Conservation (phyloP, 1,140 invertebrate species). For the Gryon sp. region DNA sequence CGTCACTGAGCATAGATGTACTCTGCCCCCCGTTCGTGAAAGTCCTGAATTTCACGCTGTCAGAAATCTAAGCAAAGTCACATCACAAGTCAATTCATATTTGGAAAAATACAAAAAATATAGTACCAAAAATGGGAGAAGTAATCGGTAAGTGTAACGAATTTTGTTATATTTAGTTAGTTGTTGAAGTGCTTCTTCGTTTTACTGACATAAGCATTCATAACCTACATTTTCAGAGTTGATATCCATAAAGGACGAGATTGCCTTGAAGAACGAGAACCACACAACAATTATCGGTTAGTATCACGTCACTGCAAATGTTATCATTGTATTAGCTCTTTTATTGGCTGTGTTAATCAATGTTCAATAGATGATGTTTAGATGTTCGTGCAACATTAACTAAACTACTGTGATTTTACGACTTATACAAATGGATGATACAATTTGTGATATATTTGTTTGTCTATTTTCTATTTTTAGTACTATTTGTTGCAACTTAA, state of each 20-base stretch:
- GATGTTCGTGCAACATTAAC: too few species aligned
- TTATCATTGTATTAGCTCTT: too few species aligned
- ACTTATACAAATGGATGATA: too few species aligned
- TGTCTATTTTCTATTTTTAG: too few species aligned
- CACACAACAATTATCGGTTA: constrained; percentile 37
- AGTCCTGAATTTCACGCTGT: constrained; percentile 7
- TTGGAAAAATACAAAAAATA: not conserved
- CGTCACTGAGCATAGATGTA: not conserved
- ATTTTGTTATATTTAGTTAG: not conserved
- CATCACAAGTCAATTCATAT: not conserved
- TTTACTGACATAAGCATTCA: constrained; percentile 22
- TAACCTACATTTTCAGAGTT: constrained; percentile 55
- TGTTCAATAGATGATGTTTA: too few species aligned
- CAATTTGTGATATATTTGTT: too few species aligned
- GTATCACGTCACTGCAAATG: too few species aligned
- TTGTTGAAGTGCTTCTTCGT: not conserved
- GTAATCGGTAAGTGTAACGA: constrained; percentile 22
- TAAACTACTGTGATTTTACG: too few species aligned
- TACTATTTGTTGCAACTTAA: too few species aligned
- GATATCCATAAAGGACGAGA: constrained; percentile 14
- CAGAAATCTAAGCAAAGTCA: not conserved
- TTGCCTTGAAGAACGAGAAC: constrained; percentile 30
- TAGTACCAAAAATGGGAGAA: constrained; percentile 29
- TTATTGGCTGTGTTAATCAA: too few species aligned
- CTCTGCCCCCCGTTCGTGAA: constrained; percentile 8